A percentile compares a stretch with the other conserved stretches of the same genome.
phyloP scores from a whole-genome alignment of 2,888 invertebrate genomes.

The Orthonychiurus folsomi region DNA sequence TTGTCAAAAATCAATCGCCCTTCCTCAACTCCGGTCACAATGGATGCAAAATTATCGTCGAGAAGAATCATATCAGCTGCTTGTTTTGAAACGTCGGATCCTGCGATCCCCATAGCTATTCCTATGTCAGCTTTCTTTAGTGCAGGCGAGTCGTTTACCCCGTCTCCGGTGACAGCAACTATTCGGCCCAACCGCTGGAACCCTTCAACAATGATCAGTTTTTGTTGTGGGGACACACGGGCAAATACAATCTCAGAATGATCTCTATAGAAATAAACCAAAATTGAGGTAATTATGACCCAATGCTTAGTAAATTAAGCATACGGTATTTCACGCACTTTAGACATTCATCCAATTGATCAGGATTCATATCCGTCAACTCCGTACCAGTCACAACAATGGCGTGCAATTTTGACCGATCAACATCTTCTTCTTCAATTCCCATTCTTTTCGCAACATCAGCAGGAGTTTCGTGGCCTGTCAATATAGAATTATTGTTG shows the following conservation, averaged over 20 bases:
- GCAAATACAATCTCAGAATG: conserved; percentile 51
- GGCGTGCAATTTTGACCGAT: conserved; percentile 43
- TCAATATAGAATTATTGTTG: conserved; percentile 47
- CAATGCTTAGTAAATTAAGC: conserved; percentile 27
- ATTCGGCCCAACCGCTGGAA: conserved; percentile 67
- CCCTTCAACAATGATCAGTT: conserved; percentile 61
- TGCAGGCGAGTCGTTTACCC: conserved; percentile 71
- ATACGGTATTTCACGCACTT: conserved; percentile 4
- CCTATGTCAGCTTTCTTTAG: conserved; percentile 70
- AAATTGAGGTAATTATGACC: too few relatives aligned
- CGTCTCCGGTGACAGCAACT: conserved; percentile 67
- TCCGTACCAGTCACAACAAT: conserved; percentile 50
- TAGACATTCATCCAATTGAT: conserved; percentile 17
- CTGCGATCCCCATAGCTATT: conserved; percentile 82
- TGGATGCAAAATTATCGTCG: conserved; percentile 80
- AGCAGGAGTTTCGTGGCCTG: conserved; percentile 45
- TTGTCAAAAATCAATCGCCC: conserved; percentile 94
- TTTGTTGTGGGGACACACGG: conserved; percentile 50
- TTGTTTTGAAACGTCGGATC: conserved; percentile 91
- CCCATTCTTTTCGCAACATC: conserved; percentile 47
- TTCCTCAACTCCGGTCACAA: conserved; percentile 78
- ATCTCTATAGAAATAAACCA: conserved; percentile 41
- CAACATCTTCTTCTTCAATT: conserved; percentile 43
- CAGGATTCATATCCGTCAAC: conserved; percentile 18
- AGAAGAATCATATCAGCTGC: conserved; percentile 99